These are phyloP conservation scores for Anoplolepis gracilipes DNA, from an alignment of 1,140 invertebrate species.

Conservation along the genomic window DNA sequence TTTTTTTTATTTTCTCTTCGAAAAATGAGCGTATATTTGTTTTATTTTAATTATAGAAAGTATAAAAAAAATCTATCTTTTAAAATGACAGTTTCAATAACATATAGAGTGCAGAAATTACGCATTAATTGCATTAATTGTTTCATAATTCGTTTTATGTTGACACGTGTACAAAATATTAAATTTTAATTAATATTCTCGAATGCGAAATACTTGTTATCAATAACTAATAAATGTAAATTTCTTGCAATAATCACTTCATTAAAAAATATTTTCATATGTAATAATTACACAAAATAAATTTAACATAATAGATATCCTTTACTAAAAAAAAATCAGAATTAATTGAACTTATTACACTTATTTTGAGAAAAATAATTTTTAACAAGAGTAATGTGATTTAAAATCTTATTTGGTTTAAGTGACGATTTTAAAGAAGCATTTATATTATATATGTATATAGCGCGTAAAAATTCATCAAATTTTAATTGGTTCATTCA, in stretches of 20 bases:
- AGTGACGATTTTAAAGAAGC: too few relatives aligned
- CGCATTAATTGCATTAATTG: background rate
- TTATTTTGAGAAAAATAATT: background rate
- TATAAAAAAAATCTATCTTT: background rate
- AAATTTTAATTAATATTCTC: conserved; percentile 19
- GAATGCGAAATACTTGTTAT: too few relatives aligned
- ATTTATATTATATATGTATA: too few relatives aligned
- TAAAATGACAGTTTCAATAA: background rate
- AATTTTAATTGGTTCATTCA: background rate
- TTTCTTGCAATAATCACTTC: background rate
- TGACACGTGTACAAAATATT: background rate
- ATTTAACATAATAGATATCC: background rate
- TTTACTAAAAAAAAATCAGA: background rate
- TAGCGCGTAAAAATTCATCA: background rate
- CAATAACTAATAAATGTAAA: background rate
- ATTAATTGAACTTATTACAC: background rate
- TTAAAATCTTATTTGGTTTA: background rate
- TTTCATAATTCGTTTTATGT: background rate
- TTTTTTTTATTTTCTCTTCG: background rate
- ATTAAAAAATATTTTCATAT: background rate
- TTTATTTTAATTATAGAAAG: background rate
- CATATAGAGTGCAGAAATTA: background rate
- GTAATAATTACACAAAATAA: background rate
- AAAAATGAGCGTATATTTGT: background rate
- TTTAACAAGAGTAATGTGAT: background rate